These are phyloP conservation scores for Steinernema feltiae DNA, from an alignment of 1,140 invertebrate species.

Conservation along the genomic window DNA sequence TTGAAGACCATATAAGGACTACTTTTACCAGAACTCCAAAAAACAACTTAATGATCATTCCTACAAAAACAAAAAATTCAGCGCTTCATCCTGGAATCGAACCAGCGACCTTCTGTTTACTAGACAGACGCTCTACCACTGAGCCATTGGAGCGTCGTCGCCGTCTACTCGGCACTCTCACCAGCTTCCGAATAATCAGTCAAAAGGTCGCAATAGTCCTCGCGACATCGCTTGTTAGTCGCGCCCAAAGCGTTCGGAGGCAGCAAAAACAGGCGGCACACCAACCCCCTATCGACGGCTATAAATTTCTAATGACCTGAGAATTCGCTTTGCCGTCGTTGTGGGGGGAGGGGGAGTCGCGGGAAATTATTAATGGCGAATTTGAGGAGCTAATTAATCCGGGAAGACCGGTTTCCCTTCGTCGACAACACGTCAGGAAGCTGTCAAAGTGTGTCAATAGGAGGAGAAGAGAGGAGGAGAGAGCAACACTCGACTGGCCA, in stretches of 20 bases:
- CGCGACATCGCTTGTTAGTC: too few relatives aligned
- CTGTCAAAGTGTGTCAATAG: neutral
- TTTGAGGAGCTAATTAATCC: slow-evolving; percentile 4
- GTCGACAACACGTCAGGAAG: neutral
- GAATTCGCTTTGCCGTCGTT: neutral
- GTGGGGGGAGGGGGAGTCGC: too few relatives aligned
- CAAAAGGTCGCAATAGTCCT: neutral
- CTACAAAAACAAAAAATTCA: too few relatives aligned
- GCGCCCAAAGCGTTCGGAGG: neutral
- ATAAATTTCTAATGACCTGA: slow-evolving; percentile 4
- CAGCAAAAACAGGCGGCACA: neutral
- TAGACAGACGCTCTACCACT: slow-evolving; percentile 32
- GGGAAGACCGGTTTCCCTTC: slow-evolving; percentile 1
- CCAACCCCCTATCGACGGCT: neutral
- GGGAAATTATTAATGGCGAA: slow-evolving; percentile 5
- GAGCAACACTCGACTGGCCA: neutral
- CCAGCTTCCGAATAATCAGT: neutral
- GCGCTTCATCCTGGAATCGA: slow-evolving; percentile 34
- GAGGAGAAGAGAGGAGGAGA: neutral
- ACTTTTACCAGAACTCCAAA: too few relatives aligned
- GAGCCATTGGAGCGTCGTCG: too few relatives aligned
- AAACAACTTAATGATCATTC: too few relatives aligned
- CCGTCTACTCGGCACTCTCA: too few relatives aligned
- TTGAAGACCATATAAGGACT: too few relatives aligned
- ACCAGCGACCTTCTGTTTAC: slow-evolving; percentile 36